A percentile compares a stretch with the other conserved stretches of the same genome.
Conservation (phyloP, 2,797 vertebrate genomes). For the Poeciliopsis turneri region DNA sequence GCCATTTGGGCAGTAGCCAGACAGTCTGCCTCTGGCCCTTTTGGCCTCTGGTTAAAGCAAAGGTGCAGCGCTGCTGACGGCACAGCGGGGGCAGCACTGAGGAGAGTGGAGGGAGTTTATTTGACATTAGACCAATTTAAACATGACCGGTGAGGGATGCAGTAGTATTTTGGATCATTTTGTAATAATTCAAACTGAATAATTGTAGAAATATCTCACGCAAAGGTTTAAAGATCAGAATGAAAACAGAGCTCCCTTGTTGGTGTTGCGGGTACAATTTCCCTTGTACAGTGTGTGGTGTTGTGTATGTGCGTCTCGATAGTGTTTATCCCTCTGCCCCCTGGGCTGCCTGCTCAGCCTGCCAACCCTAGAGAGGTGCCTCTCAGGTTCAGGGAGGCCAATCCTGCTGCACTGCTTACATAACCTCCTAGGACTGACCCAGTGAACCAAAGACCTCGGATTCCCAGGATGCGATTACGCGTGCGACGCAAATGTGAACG, state of each 20-base stretch:
- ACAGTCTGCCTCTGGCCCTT: slow-evolving; percentile 70
- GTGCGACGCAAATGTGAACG: slow-evolving; percentile 14
- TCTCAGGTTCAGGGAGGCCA: slow-evolving; percentile 54
- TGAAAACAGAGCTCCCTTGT: not conserved
- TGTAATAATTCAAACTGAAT: not conserved
- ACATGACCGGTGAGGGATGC: not conserved
- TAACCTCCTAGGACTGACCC: slow-evolving; percentile 63
- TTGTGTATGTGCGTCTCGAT: slow-evolving; percentile 2
- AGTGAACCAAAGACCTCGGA: slow-evolving; percentile 57
- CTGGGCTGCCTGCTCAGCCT: slow-evolving; percentile 25
- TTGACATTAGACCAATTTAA: not conserved
- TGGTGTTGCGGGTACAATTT: not conserved
- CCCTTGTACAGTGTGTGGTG: slow-evolving; percentile 1
- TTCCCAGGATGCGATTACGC: slow-evolving; percentile 33
- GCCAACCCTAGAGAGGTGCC: slow-evolving; percentile 41
- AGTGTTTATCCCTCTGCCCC: slow-evolving; percentile 40
- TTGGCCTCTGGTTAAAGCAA: slow-evolving; percentile 57
- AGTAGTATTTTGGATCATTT: not conserved
- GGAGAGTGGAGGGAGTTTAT: not conserved
- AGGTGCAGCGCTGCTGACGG: slow-evolving; percentile 30
- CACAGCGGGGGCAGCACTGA: slow-evolving; percentile 63
- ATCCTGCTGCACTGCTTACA: slow-evolving; percentile 47
- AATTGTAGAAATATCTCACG: not conserved
- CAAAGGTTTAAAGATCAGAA: not conserved
- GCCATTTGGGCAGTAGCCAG: slow-evolving; percentile 73